Percentiles rank a stretch among this genome's conserved stretches.
Evolutionary conservation across 37 sponge, comb jelly and placozoan genomes (phyloP).

Genomic region (Ephydatia muelleri): DNA sequence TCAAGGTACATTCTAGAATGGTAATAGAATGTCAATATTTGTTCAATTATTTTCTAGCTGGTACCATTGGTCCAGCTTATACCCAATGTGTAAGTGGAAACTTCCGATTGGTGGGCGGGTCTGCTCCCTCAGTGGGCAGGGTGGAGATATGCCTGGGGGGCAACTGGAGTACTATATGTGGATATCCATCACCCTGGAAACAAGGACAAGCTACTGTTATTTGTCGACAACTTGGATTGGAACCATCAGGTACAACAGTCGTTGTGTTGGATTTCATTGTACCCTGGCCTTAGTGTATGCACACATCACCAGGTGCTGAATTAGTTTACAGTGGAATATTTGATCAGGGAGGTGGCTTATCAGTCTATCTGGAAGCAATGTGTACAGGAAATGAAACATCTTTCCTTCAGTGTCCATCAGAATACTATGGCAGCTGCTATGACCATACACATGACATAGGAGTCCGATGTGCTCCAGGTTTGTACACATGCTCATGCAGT

Average conservation of each 20-base stretch:
- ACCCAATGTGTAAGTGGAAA: not conserved
- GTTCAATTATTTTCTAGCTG: not conserved
- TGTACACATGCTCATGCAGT: no score
- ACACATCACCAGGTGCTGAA: not conserved
- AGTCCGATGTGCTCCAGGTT: not conserved
- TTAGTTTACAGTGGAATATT: not conserved
- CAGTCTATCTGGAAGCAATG: not conserved
- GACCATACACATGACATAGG: not conserved
- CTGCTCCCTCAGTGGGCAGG: not conserved
- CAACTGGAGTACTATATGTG: constrained; percentile 2
- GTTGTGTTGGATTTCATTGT: not conserved
- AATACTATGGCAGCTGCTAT: not conserved
- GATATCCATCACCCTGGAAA: not conserved
- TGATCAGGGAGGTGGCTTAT: not conserved
- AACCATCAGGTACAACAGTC: not conserved
- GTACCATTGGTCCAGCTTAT: not conserved
- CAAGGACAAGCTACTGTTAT: not conserved
- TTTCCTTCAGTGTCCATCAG: not conserved
- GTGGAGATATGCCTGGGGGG: constrained; percentile 1
- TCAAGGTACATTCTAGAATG: not conserved
- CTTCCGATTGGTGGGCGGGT: not conserved
- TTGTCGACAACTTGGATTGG: not conserved
- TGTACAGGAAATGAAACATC: not conserved
- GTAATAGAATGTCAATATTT: not conserved
- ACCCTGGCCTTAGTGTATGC: not conserved